phyloP scores from a whole-genome alignment of 2,888 invertebrate species.

The Nezara viridula region DNA sequence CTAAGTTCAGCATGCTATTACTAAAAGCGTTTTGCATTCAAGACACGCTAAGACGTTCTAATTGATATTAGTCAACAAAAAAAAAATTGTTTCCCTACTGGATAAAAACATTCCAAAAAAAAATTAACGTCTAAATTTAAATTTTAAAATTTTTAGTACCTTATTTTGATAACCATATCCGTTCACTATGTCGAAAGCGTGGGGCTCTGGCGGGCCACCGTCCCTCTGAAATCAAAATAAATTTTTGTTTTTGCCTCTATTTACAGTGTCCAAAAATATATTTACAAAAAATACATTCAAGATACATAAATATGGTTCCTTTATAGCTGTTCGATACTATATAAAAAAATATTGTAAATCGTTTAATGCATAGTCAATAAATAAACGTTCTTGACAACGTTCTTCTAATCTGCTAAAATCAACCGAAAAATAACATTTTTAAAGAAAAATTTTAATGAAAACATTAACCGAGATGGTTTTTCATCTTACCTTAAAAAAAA shows the following conservation, averaged over 20 bases:
- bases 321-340: background rate
- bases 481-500: too few relatives aligned
- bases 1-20: constrained; percentile 3
- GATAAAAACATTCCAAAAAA: background rate
- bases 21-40: background rate
- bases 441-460: too few relatives aligned
- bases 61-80: background rate
- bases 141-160: constrained; percentile 2
- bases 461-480: too few relatives aligned
- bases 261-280: background rate
- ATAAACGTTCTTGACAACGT: too few relatives aligned
- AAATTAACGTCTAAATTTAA: background rate
- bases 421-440: too few relatives aligned
- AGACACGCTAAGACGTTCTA: background rate
- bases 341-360: background rate
- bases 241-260: constrained; percentile 36
- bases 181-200: constrained; percentile 37
- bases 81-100: background rate
- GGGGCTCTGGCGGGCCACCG: background rate
- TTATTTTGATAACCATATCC: constrained; percentile 42
- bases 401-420: too few relatives aligned
- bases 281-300: background rate
- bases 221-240: constrained; percentile 48
- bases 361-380: background rate
- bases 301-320: background rate